Evolutionary conservation across 1,140 invertebrate species (phyloP).

Genomic region (Drosophila leontia): DNA sequence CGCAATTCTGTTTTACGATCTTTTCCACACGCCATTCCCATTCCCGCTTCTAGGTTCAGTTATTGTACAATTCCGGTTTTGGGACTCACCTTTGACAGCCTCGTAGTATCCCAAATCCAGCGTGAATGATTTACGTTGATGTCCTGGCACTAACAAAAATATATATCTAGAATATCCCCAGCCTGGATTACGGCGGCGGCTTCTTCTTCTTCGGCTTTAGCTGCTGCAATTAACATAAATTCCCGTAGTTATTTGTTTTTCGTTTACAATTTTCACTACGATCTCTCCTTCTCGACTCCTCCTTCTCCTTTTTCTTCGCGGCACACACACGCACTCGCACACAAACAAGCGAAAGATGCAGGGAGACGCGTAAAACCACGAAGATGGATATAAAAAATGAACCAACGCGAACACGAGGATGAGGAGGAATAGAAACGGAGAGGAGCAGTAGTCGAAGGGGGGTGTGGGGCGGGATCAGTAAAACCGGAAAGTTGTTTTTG

Average conservation of each 20-base stretch:
- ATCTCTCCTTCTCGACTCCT: slow-evolving; percentile 47
- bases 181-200: slow-evolving; percentile 44
- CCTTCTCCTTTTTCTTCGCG: slow-evolving; percentile 19
- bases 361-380: slow-evolving; percentile 69
- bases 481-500: slow-evolving; percentile 79
- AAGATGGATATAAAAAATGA: slow-evolving; percentile 70
- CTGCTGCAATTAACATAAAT: slow-evolving; percentile 46
- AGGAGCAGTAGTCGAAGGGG: slow-evolving; percentile 35
- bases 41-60: neutral
- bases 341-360: slow-evolving; percentile 33
- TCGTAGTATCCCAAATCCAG: slow-evolving; percentile 85
- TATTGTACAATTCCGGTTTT: slow-evolving; percentile 22
- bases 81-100: slow-evolving; percentile 80
- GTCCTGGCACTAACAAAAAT: slow-evolving; percentile 54
- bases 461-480: slow-evolving; percentile 30
- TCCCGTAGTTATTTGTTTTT: slow-evolving; percentile 53
- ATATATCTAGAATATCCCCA: slow-evolving; percentile 26
- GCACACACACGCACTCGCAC: slow-evolving; percentile 24
- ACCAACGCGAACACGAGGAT: slow-evolving; percentile 58
- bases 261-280: slow-evolving; percentile 55
- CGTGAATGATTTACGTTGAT: slow-evolving; percentile 82
- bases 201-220: slow-evolving; percentile 20
- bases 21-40: neutral
- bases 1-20: slow-evolving; percentile 25
- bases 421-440: slow-evolving; percentile 33